Evolutionary conservation across 2,797 vertebrate genomes (phyloP).

Genomic region (Labroides dimidiatus): DNA sequence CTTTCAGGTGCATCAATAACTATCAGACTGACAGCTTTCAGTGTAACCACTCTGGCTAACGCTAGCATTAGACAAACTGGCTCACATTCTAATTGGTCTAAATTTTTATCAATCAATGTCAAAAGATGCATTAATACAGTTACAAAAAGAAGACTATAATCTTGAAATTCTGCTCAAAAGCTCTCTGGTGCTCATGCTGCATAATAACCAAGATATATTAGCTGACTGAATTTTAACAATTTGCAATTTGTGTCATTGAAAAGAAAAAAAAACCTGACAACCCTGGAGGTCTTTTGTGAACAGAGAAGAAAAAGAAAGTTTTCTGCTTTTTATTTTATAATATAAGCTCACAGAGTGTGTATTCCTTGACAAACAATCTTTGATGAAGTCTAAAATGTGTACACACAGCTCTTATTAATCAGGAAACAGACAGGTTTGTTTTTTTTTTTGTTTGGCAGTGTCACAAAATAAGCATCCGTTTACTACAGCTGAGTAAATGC

Average conservation of each 20-base stretch:
- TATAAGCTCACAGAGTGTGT: neutral
- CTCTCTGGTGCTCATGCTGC: neutral
- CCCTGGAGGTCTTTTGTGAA: neutral
- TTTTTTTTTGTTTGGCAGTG: neutral
- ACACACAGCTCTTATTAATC: neutral
- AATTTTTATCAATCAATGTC: neutral
- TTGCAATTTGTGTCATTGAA: no score
- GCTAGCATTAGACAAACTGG: neutral
- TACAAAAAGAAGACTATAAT: neutral
- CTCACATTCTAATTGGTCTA: neutral
- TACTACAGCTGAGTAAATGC: neutral
- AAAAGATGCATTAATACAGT: neutral
- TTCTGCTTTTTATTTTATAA: neutral
- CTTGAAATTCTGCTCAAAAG: slow-evolving; percentile 1
- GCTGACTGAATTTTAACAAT: no score
- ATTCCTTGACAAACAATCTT: neutral
- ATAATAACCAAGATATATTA: neutral
- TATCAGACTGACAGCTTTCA: no score
- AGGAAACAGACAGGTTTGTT: neutral
- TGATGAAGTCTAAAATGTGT: neutral
- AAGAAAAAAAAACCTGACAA: no score
- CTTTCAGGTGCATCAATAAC: no score
- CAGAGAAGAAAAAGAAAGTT: neutral
- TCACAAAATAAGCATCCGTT: neutral
- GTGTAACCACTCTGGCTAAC: no score